phyloP scores from a whole-genome alignment of 1,140 invertebrate species.

The Caenorhabditis briggsae region DNA sequence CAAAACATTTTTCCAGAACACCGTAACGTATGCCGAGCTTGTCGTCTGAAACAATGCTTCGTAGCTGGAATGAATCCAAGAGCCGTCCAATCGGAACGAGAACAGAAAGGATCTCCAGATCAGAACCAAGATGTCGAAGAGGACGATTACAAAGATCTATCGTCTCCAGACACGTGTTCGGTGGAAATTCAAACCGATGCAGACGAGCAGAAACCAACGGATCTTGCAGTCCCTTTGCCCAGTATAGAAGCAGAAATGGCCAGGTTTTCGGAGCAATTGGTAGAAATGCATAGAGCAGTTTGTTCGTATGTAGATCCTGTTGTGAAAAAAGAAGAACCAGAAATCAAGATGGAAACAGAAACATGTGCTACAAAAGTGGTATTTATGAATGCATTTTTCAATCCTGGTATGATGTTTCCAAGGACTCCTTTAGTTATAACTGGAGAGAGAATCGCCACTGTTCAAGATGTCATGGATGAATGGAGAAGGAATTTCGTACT shows the following conservation, averaged over 20 bases:
- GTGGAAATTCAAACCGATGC: conserved; percentile 61
- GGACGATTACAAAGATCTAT: conserved; percentile 51
- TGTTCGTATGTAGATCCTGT: conserved; percentile 36
- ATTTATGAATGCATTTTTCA: conserved; percentile 65
- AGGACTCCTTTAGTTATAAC: conserved; percentile 58
- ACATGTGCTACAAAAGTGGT: conserved; percentile 30
- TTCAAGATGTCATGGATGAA: conserved; percentile 66
- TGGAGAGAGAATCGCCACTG: conserved; percentile 51
- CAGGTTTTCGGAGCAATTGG: conserved; percentile 18
- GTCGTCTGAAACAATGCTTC: conserved; percentile 80
- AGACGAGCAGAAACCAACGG: background rate
- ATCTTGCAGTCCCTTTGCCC: background rate
- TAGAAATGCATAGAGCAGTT: conserved; percentile 3
- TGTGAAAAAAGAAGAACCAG: background rate
- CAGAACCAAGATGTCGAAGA: conserved; percentile 55
- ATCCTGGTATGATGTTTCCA: conserved; percentile 59
- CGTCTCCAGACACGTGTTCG: conserved; percentile 54
- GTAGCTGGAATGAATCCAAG: conserved; percentile 82
- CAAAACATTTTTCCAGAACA: conserved; percentile 74
- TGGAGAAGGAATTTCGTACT: conserved; percentile 64
- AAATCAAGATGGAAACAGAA: conserved; percentile 2
- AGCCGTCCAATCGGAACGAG: conserved; percentile 65
- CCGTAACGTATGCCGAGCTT: conserved; percentile 81
- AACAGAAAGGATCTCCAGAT: conserved; percentile 37
- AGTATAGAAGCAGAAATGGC: conserved; percentile 6